Conservation (phyloP, 2,888 invertebrate genomes). For the Drosophila mettleri region DNA sequence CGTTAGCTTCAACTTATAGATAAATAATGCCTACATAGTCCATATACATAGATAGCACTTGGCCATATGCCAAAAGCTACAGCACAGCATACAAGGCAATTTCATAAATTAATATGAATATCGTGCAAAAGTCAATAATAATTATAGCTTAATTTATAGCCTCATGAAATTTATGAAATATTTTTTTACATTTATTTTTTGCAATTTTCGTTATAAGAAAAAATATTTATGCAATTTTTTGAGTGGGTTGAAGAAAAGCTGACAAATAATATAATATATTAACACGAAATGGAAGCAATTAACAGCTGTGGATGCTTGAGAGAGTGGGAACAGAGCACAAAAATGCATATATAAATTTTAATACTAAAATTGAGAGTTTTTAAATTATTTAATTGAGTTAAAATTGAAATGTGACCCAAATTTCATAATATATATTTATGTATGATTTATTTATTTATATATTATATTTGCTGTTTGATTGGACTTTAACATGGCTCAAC, state of each 20-base stretch:
- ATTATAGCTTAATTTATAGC: conserved; percentile 1
- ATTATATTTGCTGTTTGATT: too few species aligned
- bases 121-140: conserved; percentile 2
- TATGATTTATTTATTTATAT: too few species aligned
- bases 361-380: too few species aligned
- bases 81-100: conserved; percentile 12
- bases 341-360: too few species aligned
- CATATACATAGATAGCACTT: conserved; percentile 11
- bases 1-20: conserved; percentile 15
- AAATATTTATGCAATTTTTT: neutral
- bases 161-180: neutral
- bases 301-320: neutral
- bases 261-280: neutral
- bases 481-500: neutral
- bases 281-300: neutral
- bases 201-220: neutral
- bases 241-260: neutral
- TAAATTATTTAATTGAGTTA: neutral
- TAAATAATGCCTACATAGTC: conserved; percentile 38
- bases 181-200: neutral
- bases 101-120: conserved; percentile 19
- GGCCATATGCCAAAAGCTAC: conserved; percentile 2
- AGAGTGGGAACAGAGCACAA: too few species aligned
- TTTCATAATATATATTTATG: neutral
- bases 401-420: too few species aligned